phyloP scores from a whole-genome alignment of 2,888 invertebrate genomes.

The Thymelicus lineola region DNA sequence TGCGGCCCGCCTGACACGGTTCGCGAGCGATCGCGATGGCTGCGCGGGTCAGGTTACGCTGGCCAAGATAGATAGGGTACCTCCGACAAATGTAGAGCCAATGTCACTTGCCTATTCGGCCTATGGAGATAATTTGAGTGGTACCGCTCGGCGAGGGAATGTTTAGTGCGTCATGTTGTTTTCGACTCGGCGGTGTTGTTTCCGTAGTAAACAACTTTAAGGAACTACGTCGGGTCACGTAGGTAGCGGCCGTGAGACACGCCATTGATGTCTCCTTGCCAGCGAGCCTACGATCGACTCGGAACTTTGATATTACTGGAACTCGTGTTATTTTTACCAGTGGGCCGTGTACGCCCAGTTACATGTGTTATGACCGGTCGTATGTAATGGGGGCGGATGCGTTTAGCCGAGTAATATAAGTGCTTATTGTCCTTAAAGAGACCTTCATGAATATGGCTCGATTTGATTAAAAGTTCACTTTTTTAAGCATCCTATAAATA shows the following conservation, averaged over 20 bases:
- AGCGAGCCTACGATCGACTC: neutral
- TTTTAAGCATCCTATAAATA: neutral
- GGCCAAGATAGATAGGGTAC: conserved; percentile 59
- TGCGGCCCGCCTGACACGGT: conserved; percentile 25
- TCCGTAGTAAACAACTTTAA: conserved; percentile 40
- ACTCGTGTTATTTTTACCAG: conserved; percentile 12
- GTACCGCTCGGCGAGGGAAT: conserved; percentile 50
- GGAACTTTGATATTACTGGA: conserved; percentile 20
- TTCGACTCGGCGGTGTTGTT: conserved; percentile 36
- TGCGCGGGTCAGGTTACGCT: conserved; percentile 46
- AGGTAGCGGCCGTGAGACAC: conserved; percentile 25
- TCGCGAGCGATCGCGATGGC: conserved; percentile 20
- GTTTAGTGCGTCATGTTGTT: conserved; percentile 41
- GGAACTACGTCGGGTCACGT: conserved; percentile 35
- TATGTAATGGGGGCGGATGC: conserved; percentile 32
- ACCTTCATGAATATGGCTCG: conserved; percentile 25
- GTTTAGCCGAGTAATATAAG: conserved; percentile 19
- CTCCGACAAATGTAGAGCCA: conserved; percentile 72
- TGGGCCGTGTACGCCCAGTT: conserved; percentile 27
- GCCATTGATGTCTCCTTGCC: conserved; percentile 19
- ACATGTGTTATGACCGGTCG: conserved; percentile 18
- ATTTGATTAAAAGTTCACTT: neutral
- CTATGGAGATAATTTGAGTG: conserved; percentile 63
- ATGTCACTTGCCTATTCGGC: conserved; percentile 70
- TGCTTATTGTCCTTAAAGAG: conserved; percentile 32